Evolutionary conservation across 2,113 vertebrate genomes (phyloP).

Genomic region (Atractosteus spatula): DNA sequence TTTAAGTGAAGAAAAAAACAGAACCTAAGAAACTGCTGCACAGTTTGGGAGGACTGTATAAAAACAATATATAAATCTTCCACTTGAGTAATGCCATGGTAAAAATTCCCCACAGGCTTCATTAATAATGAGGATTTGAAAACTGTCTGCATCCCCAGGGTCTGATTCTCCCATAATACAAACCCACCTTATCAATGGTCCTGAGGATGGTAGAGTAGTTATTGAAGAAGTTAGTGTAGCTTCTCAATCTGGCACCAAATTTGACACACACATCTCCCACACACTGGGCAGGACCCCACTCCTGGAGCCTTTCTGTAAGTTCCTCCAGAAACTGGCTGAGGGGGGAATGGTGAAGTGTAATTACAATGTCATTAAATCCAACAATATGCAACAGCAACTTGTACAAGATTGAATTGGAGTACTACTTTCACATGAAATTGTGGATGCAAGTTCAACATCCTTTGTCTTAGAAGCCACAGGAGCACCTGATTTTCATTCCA

Average conservation of each 20-base stretch:
- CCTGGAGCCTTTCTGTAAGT: slow-evolving; percentile 58
- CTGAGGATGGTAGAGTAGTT: slow-evolving; percentile 70
- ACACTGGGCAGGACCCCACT: slow-evolving; percentile 70
- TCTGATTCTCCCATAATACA: not conserved
- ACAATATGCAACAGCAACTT: no score
- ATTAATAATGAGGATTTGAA: no score
- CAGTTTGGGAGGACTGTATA: no score
- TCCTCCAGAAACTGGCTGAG: slow-evolving; percentile 50
- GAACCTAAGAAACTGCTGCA: no score
- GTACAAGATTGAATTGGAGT: no score
- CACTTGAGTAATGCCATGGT: not conserved
- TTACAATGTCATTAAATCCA: no score
- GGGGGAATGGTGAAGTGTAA: not conserved
- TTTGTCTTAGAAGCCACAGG: no score
- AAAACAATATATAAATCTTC: not conserved
- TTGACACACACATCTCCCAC: slow-evolving; percentile 68
- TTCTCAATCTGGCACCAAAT: slow-evolving; percentile 64
- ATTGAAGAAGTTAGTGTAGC: slow-evolving; percentile 75
- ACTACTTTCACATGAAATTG: no score
- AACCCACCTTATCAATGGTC: slow-evolving; percentile 75
- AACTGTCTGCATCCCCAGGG: not conserved
- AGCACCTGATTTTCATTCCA: no score
- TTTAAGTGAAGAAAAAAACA: no score
- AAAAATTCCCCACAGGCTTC: no score
- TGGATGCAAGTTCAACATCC: no score